Percentiles rank a stretch among this genome's conserved stretches.
Conservation (phyloP, 2,888 invertebrate genomes). For the Tenthredo notha region DNA sequence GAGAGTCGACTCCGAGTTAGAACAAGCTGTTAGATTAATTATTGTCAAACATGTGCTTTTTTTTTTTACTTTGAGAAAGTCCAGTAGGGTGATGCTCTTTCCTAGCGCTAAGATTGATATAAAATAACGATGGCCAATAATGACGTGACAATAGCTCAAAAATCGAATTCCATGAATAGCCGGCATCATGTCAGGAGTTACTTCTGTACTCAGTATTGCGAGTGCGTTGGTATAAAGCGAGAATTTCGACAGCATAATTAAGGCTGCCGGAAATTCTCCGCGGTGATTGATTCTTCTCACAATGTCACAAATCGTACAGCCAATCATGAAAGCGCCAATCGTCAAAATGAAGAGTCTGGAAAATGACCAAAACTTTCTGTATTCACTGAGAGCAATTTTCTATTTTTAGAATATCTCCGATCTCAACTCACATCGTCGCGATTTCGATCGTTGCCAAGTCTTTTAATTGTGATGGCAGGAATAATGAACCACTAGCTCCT, state of each 20-base stretch:
- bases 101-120: background rate
- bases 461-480: background rate
- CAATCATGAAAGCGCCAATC: slow-evolving; percentile 61
- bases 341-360: slow-evolving; percentile 63
- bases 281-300: slow-evolving; percentile 9
- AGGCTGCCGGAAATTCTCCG: background rate
- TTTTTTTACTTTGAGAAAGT: background rate
- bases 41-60: background rate
- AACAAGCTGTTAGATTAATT: background rate
- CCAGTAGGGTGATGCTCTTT: background rate
- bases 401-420: background rate
- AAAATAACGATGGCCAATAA: background rate
- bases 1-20: background rate
- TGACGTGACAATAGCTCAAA: background rate
- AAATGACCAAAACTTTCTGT: slow-evolving; percentile 47
- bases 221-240: background rate
- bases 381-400: background rate
- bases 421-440: background rate
- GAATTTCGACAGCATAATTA: slow-evolving; percentile 2
- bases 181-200: background rate
- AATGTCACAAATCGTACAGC: slow-evolving; percentile 65
- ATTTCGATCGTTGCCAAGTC: background rate
- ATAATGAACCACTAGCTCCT: background rate
- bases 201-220: background rate
- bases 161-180: slow-evolving; percentile 18